phyloP scores from a whole-genome alignment of 2,113 vertebrate species.

The Myotis yumanensis region DNA sequence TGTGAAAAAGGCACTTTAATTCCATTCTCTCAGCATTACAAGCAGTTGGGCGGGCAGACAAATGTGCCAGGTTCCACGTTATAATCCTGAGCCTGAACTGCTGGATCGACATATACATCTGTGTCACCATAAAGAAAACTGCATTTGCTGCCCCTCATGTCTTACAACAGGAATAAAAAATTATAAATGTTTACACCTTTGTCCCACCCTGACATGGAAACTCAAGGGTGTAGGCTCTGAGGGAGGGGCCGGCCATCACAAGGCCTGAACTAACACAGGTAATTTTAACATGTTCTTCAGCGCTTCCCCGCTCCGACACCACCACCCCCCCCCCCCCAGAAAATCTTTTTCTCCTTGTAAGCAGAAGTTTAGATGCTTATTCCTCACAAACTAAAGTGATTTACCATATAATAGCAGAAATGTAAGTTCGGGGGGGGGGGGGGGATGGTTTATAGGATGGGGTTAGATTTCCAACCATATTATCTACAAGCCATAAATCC shows the following conservation, averaged over 20 bases:
- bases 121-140: conserved; percentile 81
- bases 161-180: conserved; percentile 89
- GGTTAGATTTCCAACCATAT: background rate
- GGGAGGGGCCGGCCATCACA: background rate
- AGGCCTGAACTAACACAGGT: background rate
- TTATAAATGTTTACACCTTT: conserved; percentile 89
- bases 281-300: background rate
- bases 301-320: no score
- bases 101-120: conserved; percentile 90
- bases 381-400: background rate
- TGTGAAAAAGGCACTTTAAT: conserved; percentile 84
- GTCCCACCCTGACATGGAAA: conserved; percentile 81
- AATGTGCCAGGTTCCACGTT: conserved; percentile 70
- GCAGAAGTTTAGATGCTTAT: background rate
- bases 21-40: conserved; percentile 80
- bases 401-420: background rate
- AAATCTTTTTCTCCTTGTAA: background rate
- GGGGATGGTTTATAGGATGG: background rate
- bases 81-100: conserved; percentile 86
- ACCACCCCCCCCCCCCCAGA: background rate
- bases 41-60: conserved; percentile 80
- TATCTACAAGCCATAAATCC: background rate
- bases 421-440: background rate
- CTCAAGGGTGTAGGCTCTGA: conserved; percentile 68
- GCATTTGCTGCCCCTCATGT: conserved; percentile 79